Base-by-base conservation (phyloP, 2,888 invertebrate species). In the Drosophila melanosoma region DNA sequence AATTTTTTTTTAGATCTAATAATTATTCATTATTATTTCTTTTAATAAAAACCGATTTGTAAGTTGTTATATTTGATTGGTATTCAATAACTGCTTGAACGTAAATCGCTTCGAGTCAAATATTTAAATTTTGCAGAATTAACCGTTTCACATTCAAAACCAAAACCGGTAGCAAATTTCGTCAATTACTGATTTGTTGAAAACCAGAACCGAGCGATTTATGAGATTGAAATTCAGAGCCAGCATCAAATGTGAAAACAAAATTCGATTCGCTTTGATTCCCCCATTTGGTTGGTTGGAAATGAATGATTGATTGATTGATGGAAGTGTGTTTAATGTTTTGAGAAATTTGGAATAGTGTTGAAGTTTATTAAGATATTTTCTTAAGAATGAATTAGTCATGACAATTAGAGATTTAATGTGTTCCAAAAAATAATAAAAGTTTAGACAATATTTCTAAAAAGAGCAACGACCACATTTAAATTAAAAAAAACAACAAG, bases 391-490 rank as follows among this genome's bases (percentile, higher is more conserved):
- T 15, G 0, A 45, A 15, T 15, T 15, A 23, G 2, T 20, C 12
- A 7, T 42, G 20, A 1, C 12, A 12, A 42, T 42, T 6, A 12
- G 1, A 20, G 20, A 45, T 15, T 45, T 8, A 15, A 15, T 45
- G 7, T 45, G 12, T 20, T 3, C 12, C 6, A 3, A 12, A 1
- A 11, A 6, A 1, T n/a, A 42, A 0, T 36, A 7, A 15, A 20
- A 4, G 15, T 15, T 45, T 23, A 3, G 7, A 8, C 4, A n/a
- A 10, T 38, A 17, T 4, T 10, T 38, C 10, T 38, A 17, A n/a
- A 38, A 38, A 17, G 0, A 1, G 38, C 8, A 38, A 10, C 0
- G 0, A 17, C 0, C 3, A 8, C 7, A 15, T 20, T 1, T 4
- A 20, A 20, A 8, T 45, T 3, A 20, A 45, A 20, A 3, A 3